These are phyloP conservation scores for Hirundichthys speculiger DNA, from an alignment of 2,113 vertebrate species.

Conservation along the genomic window DNA sequence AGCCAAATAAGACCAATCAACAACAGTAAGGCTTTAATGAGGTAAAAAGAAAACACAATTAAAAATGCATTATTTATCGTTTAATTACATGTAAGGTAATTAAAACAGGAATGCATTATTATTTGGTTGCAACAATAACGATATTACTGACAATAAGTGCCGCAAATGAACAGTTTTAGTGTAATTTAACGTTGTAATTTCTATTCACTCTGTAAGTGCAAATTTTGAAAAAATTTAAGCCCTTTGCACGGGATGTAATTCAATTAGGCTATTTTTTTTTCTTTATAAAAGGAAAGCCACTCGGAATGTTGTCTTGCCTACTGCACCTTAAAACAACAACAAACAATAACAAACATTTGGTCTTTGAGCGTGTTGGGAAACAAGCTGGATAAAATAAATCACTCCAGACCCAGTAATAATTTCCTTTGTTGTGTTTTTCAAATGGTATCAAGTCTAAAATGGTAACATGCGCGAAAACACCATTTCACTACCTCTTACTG, in stretches of 20 bases:
- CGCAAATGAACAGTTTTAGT: constrained; percentile 10
- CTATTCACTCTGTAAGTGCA: not conserved
- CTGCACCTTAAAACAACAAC: not conserved
- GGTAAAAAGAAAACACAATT: constrained; percentile 51
- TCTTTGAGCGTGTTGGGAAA: not conserved
- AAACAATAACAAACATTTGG: no score
- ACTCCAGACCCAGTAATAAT: not conserved
- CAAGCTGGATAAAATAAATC: constrained; percentile 5
- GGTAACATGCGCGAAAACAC: constrained; percentile 31
- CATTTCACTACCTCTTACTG: not conserved
- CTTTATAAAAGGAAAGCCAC: not conserved
- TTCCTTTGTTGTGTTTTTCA: not conserved
- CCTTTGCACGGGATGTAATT: not conserved
- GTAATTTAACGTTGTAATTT: not conserved
- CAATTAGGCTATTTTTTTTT: not conserved
- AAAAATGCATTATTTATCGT: constrained; percentile 60
- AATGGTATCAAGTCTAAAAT: constrained; percentile 13
- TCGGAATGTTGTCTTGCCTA: not conserved
- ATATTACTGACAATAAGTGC: constrained; percentile 19
- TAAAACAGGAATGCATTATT: constrained; percentile 30
- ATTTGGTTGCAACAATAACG: constrained; percentile 20
- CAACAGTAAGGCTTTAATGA: constrained; percentile 55
- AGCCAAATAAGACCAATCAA: constrained; percentile 49
- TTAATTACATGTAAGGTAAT: constrained; percentile 55
- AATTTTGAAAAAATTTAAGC: not conserved